Base-by-base conservation (phyloP, 2,888 invertebrate species). In the Ophion costatus region DNA sequence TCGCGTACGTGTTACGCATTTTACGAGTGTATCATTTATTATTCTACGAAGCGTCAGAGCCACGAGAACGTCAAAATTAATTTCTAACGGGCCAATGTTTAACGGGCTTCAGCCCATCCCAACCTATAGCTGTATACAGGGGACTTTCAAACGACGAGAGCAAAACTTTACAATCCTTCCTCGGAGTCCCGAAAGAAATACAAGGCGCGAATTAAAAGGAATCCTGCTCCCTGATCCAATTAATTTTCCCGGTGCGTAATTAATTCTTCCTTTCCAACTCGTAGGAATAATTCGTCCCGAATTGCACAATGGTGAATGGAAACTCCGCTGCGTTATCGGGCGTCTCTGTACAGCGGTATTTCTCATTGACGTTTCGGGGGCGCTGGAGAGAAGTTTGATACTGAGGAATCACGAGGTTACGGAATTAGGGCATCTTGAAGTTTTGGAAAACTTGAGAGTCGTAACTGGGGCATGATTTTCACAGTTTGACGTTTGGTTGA, bases 21-120 rank as follows among this genome's bases (percentile, higher is more conserved):
- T 69, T 51, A 69, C 51, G 69, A 69, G 24, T 69, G 24, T 24
- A 5, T n/a, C 17, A n/a, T 24, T 69, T 14, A 45, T 69, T 69
- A 51, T 22, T 24, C 29, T 9, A 17, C 24, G 1, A 29, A 51
- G 17, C 51, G 69, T 69, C 69, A 51, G 24, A 17, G 45, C 51
- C 17, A 51, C 1, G 24, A 45, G 51, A 69, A 29, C 24, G 69
- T 29, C 69, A 9, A 51, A 69, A 51, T 69, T 51, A 69, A 69
- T 69, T 24, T 69, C 69, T 14, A 6, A 69, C 14, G 17, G 22
- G 14, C 22, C 45, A 24, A 51, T 45, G 29, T 69, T 17, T 24
- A 24, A 51, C 45, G 24, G 17, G 6, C 24, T 51, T 10, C 14
- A 20, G 17, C 17, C 24, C 45, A 24, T 51, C 51, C 51, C 51